Conservation (phyloP, 2,113 vertebrate genomes). For the Rynchops niger region DNA sequence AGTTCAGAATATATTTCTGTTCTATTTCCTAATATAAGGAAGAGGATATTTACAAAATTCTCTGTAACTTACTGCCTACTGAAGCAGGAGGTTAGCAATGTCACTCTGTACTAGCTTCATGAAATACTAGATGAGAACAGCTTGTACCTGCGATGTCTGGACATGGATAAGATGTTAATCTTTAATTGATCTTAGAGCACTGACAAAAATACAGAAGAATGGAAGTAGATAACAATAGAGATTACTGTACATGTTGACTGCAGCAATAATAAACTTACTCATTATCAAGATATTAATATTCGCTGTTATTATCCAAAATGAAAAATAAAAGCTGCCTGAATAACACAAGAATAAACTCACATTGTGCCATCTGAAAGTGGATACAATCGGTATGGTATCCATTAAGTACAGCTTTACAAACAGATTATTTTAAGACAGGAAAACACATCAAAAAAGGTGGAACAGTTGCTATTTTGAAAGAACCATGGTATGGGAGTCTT, state of each 20-base stretch:
- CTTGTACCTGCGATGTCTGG: background rate
- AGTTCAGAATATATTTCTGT: background rate
- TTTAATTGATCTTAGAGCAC: background rate
- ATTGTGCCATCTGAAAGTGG: background rate
- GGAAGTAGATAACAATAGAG: background rate
- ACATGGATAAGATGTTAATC: background rate
- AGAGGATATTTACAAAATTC: background rate
- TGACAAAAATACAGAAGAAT: background rate
- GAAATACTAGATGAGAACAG: background rate
- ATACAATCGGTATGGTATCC: background rate
- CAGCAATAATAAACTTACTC: background rate
- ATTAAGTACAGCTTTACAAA: background rate
- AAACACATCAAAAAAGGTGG: background rate
- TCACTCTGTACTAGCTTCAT: background rate
- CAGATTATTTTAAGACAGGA: background rate
- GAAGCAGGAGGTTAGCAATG: background rate
- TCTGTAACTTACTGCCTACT: background rate
- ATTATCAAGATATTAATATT: background rate
- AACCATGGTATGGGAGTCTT: rapidly evolving
- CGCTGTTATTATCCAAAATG: background rate
- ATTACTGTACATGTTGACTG: background rate
- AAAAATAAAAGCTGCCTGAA: background rate
- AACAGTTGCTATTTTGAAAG: background rate
- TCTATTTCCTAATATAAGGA: background rate
- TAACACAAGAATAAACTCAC: background rate